Conservation (phyloP, 2,888 invertebrate genomes). For the Clistopyga incitator region DNA sequence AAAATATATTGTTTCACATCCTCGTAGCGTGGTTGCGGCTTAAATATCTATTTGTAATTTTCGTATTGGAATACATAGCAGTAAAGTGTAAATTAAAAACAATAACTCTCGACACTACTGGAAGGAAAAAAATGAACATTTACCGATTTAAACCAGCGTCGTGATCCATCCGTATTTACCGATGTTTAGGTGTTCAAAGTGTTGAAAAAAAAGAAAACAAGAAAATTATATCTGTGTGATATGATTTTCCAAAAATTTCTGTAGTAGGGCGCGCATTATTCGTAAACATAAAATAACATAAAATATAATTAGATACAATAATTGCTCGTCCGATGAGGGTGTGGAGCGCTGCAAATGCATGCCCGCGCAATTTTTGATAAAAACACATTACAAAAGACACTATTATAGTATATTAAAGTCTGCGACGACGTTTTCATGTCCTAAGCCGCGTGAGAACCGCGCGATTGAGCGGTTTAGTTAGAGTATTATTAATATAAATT, state of each 20-base stretch:
- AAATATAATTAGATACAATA: background rate
- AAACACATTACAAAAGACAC: conserved; percentile 13
- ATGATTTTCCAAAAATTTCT: conserved; percentile 14
- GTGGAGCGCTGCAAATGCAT: background rate
- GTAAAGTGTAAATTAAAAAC: conserved; percentile 8
- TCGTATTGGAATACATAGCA: conserved; percentile 5
- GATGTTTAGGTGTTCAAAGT: conserved; percentile 33
- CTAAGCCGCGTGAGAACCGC: conserved; percentile 36
- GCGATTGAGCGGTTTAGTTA: conserved; percentile 49
- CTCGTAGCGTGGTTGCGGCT: conserved; percentile 13
- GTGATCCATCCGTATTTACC: conserved; percentile 25
- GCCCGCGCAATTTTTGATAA: conserved; percentile 7
- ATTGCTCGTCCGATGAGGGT: conserved; percentile 2
- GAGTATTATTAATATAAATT: conserved; percentile 35
- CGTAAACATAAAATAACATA: background rate
- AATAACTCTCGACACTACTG: background rate
- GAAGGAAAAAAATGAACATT: background rate
- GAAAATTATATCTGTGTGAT: conserved; percentile 11
- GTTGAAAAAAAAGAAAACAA: background rate
- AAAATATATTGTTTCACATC: conserved; percentile 37
- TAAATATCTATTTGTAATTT: conserved; percentile 4
- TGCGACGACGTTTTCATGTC: conserved; percentile 35
- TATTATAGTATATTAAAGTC: background rate
- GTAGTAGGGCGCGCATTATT: background rate
- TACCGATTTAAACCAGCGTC: background rate